phyloP scores from a whole-genome alignment of 2,888 invertebrate species.

The Ecliptopera silaceata region DNA sequence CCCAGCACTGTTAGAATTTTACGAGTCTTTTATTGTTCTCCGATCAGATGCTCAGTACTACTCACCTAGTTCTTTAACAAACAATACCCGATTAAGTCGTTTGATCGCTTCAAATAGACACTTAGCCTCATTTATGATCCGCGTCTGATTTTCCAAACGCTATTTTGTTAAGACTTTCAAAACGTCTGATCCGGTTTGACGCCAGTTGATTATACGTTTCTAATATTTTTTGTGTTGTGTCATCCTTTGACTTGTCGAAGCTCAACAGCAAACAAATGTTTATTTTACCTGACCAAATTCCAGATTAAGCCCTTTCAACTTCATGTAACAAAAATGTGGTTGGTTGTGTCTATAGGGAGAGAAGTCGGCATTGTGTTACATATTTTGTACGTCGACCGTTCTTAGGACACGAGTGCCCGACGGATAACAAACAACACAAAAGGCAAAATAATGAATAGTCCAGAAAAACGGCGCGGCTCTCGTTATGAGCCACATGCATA shows the following conservation, averaged over 20 bases:
- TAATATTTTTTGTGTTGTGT: conserved; percentile 30
- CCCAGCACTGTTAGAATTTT: conserved; percentile 67
- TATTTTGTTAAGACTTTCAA: not conserved
- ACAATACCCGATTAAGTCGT: conserved; percentile 55
- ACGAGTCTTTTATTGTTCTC: conserved; percentile 72
- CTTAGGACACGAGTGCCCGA: conserved; percentile 62
- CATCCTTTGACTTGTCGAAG: conserved; percentile 47
- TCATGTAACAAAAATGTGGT: conserved; percentile 68
- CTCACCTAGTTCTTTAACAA: conserved; percentile 62
- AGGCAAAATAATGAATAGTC: conserved; percentile 78
- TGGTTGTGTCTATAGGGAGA: conserved; percentile 65
- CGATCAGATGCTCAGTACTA: conserved; percentile 62
- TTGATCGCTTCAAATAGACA: conserved; percentile 47
- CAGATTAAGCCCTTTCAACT: conserved; percentile 70
- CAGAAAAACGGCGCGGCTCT: conserved; percentile 75
- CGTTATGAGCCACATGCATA: conserved; percentile 80
- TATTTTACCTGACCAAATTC: conserved; percentile 70
- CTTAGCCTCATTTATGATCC: conserved; percentile 35
- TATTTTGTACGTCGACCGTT: conserved; percentile 59
- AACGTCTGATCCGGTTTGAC: not conserved
- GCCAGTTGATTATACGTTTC: conserved; percentile 13
- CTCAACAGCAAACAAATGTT: conserved; percentile 63
- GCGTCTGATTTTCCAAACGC: conserved; percentile 17
- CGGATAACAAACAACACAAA: conserved; percentile 74
- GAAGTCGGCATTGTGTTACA: conserved; percentile 61